A percentile compares a stretch with the other conserved stretches of the same genome.
phyloP scores from a whole-genome alignment of 2,797 vertebrate genomes.

The Enteromius paludinosus region DNA sequence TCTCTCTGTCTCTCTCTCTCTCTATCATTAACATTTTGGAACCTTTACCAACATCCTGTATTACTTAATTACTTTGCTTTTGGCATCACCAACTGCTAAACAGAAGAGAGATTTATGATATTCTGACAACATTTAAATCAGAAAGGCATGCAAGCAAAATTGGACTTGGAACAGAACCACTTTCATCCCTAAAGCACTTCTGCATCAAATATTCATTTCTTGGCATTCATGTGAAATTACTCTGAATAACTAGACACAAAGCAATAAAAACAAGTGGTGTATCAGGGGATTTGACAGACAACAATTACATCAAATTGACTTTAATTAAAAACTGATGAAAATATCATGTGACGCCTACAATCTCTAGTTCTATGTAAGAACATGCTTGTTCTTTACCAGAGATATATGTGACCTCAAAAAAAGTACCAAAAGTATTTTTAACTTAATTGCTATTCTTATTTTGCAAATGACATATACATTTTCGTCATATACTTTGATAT shows the following conservation, averaged over 20 bases:
- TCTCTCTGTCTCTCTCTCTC: background rate
- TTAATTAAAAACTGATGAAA: slow-evolving; percentile 50
- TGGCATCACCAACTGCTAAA: slow-evolving; percentile 23
- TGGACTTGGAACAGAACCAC: slow-evolving; percentile 29
- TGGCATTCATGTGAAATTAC: slow-evolving; percentile 38
- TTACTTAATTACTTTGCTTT: slow-evolving; percentile 45
- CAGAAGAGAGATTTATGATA: slow-evolving; percentile 31
- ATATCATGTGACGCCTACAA: slow-evolving; percentile 28
- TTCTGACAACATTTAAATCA: slow-evolving; percentile 41
- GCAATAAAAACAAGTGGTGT: slow-evolving; percentile 41
- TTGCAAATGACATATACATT: background rate
- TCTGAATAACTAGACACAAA: slow-evolving; percentile 40
- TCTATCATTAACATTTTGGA: slow-evolving; percentile 4
- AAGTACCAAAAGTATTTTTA: background rate
- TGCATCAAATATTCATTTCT: slow-evolving; percentile 41
- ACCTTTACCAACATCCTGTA: slow-evolving; percentile 26
- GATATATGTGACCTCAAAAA: background rate
- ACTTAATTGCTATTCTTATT: background rate
- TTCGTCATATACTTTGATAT: background rate
- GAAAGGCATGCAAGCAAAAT: slow-evolving; percentile 33
- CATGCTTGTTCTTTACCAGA: background rate
- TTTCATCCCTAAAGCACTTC: slow-evolving; percentile 40
- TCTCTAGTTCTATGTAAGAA: background rate
- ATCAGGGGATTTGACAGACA: slow-evolving; percentile 38
- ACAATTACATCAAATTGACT: slow-evolving; percentile 48